Base-by-base conservation (phyloP, 2,797 vertebrate species). In the Otolemur crassicaudatus region DNA sequence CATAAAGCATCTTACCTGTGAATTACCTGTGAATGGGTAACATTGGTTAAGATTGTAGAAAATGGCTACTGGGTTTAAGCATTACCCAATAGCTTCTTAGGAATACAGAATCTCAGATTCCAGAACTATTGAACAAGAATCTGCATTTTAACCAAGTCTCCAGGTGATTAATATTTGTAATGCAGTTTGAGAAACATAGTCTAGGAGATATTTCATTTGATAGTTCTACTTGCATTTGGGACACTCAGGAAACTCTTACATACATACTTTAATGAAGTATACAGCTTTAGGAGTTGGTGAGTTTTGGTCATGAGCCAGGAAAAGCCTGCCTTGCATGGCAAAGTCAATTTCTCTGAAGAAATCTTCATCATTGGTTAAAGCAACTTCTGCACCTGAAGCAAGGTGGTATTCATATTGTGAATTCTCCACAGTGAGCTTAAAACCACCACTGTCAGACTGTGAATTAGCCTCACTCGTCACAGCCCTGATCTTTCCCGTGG, bases 331-430 rank as follows among this genome's bases (percentile, higher is more conserved):
- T 87, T 89, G 67, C 9, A 11, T 53, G 37, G 87, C 76, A 91
- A 84, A 91, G 46, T 67, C 82, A 87, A 1, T 87, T 70, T 93
- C 86, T 76, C 70, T 90, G 56, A 94, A 72, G n/a, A 93, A 84
- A 82, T 65, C 34, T 37, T 86, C 23, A 70, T 67, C 29, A 82
- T 88, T 95, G 87, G 34, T 85, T 88, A 95, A 87, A 83, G 49
- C 93, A 92, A 87, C 67, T 5, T 93, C 80, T 91, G 34, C 3
- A 73, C 34, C 43, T 84, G 58, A 92, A 94, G 88, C 58, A 77
- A 77, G 23, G 27, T 56, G n/a, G 11, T 84, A 88, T 80, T 94
- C 67, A 94, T 73, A 69, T 69, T n/a, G 27, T 23, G n/a, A 17
- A 31, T 69, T 89, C 72, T 92, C n/a, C 56, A 87, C 89, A 90